A percentile compares a stretch with the other conserved stretches of the same genome.
These are phyloP conservation scores for Criorhina ranunculi DNA, from an alignment of 2,888 invertebrate species.

Conservation along the genomic window DNA sequence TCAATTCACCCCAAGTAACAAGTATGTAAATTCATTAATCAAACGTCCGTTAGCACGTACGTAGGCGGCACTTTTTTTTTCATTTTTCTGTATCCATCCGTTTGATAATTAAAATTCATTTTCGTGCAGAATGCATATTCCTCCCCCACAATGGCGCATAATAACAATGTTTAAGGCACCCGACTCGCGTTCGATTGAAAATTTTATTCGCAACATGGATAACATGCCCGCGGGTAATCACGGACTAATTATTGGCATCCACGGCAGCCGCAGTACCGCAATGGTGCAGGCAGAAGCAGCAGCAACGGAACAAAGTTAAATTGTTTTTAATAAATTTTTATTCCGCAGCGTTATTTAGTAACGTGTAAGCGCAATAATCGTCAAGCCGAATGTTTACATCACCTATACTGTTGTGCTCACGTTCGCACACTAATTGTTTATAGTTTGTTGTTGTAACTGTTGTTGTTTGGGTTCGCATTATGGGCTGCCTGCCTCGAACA, in stretches of 20 bases:
- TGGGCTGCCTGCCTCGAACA: conserved; percentile 50
- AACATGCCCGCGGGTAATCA: conserved; percentile 67
- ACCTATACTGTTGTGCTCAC: conserved; percentile 65
- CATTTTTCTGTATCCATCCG: conserved; percentile 52
- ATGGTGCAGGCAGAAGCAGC: conserved; percentile 11
- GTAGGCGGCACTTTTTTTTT: conserved; percentile 70
- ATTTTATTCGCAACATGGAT: conserved; percentile 46
- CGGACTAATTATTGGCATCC: conserved; percentile 73
- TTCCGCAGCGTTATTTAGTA: conserved; percentile 59
- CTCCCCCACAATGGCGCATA: conserved; percentile 59
- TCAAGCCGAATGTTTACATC: conserved; percentile 73
- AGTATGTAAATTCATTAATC: conserved; percentile 74
- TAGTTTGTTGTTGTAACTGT: conserved; percentile 59
- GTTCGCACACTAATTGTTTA: conserved; percentile 73
- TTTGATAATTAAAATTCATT: conserved; percentile 72
- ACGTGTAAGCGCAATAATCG: conserved; percentile 70
- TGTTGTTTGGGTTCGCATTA: conserved; percentile 39
- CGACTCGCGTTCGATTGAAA: conserved; percentile 9
- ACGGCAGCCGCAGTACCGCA: conserved; percentile 20
- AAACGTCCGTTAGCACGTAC: conserved; percentile 68
- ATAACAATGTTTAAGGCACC: conserved; percentile 48
- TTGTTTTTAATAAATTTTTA: conserved; percentile 75
- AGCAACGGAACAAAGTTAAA: conserved; percentile 44
- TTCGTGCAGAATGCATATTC: conserved; percentile 62
- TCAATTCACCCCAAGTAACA: conserved; percentile 25